These are phyloP conservation scores for Potorous gilbertii DNA, from an alignment of 2,797 vertebrate genomes.

Conservation along the genomic window DNA sequence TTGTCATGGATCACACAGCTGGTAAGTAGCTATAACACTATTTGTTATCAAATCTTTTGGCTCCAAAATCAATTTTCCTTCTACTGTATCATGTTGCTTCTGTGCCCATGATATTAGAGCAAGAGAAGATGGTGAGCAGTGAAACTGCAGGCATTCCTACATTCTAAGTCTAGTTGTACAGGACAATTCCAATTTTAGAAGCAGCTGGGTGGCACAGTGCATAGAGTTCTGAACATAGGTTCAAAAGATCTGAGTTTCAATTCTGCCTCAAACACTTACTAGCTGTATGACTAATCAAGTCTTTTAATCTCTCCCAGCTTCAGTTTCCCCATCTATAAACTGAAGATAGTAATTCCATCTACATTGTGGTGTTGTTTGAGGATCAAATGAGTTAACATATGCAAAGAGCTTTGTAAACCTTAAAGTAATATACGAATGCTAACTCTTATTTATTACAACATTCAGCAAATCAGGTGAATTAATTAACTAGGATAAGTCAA, in stretches of 20 bases:
- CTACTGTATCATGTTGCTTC: background rate
- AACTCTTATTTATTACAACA: background rate
- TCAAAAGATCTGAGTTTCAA: background rate
- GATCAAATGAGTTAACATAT: background rate
- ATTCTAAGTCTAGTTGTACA: background rate
- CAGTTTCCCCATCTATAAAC: background rate
- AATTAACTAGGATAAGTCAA: background rate
- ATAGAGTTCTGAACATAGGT: background rate
- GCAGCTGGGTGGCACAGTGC: background rate
- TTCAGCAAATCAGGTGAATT: background rate
- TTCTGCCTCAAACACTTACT: background rate
- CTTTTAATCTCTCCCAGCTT: background rate
- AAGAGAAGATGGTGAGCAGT: background rate
- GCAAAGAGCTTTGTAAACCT: background rate
- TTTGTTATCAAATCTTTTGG: background rate
- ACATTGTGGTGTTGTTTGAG: background rate
- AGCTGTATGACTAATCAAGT: background rate
- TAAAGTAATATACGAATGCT: background rate
- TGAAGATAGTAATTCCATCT: background rate
- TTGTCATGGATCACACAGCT: background rate
- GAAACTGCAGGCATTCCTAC: background rate
- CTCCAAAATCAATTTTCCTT: background rate
- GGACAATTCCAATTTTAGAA: background rate
- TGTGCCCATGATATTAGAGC: background rate
- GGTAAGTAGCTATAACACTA: background rate